Conservation (phyloP, 2,888 invertebrate species). For the Agonum fuliginosum region DNA sequence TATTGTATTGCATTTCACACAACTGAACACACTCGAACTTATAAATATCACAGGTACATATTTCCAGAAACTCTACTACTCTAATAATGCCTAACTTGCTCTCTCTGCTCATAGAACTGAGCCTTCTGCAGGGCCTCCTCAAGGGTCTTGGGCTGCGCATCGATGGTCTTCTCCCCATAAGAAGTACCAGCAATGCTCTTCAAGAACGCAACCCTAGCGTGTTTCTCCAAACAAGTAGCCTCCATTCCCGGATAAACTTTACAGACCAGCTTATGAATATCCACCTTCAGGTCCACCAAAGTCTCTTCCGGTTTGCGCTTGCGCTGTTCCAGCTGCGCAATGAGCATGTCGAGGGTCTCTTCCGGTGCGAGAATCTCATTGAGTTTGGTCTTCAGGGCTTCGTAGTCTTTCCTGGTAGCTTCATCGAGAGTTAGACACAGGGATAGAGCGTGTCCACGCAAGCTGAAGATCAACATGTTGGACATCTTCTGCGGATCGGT, state of each 20-base stretch:
- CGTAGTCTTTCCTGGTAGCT: conserved; percentile 14
- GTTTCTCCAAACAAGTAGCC: conserved; percentile 6
- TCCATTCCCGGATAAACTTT: conserved; percentile 44
- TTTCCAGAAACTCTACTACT: background rate
- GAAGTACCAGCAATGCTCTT: conserved; percentile 26
- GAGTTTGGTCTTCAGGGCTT: background rate
- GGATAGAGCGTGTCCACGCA: conserved; percentile 36
- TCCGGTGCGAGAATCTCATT: conserved; percentile 20
- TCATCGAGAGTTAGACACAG: conserved; percentile 30
- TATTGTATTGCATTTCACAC: background rate
- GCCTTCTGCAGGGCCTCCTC: conserved; percentile 34
- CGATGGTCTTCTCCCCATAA: conserved; percentile 39
- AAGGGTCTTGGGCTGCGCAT: conserved; percentile 38
- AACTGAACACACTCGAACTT: conserved; percentile 8
- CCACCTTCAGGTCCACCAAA: conserved; percentile 29
- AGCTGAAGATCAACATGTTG: conserved; percentile 35
- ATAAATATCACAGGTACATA: conserved; percentile 34
- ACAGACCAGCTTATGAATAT: conserved; percentile 10
- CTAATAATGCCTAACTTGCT: conserved; percentile 19
- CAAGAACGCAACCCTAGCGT: conserved; percentile 36
- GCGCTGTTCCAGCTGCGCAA: conserved; percentile 28
- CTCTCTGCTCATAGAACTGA: conserved; percentile 42
- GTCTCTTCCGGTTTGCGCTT: conserved; percentile 7
- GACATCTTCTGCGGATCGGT: conserved; percentile 12
- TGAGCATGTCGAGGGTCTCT: conserved; percentile 34